Evolutionary conservation across 2,888 invertebrate species (phyloP).

Genomic region (Copidosoma aretas): DNA sequence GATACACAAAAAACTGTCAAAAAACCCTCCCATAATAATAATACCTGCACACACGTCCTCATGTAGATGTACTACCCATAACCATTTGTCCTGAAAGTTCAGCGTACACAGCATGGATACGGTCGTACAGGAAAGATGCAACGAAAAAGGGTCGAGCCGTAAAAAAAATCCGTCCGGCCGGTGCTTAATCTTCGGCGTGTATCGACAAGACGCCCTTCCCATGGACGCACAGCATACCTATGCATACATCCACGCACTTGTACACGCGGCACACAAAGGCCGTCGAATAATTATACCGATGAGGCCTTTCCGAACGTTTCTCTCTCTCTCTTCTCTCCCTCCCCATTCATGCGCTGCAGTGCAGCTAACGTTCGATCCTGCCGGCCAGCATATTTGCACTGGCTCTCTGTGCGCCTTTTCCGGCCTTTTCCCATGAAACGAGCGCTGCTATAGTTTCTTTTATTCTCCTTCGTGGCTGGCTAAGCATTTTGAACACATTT

Average conservation of each 20-base stretch:
- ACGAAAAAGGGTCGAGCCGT: not conserved
- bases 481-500: too few relatives aligned
- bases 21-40: too few relatives aligned
- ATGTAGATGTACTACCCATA: too few relatives aligned
- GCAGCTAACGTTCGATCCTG: conserved; percentile 21
- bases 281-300: conserved; percentile 10
- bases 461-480: too few relatives aligned
- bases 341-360: not conserved
- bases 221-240: not conserved
- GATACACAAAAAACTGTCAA: too few relatives aligned
- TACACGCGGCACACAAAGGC: not conserved
- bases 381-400: not conserved
- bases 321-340: not conserved
- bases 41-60: too few relatives aligned
- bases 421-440: conserved; percentile 29
- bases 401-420: conserved; percentile 1
- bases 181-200: conserved; percentile 13
- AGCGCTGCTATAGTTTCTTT: too few relatives aligned
- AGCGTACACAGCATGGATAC: not conserved
- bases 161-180: not conserved
- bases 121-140: not conserved
- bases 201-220: conserved; percentile 26
- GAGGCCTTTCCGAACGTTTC: conserved; percentile 1
- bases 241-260: too few relatives aligned
- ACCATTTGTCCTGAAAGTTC: too few relatives aligned